These are phyloP conservation scores for Cotesia chilonis DNA, from an alignment of 1,140 invertebrate genomes.

Conservation along the genomic window DNA sequence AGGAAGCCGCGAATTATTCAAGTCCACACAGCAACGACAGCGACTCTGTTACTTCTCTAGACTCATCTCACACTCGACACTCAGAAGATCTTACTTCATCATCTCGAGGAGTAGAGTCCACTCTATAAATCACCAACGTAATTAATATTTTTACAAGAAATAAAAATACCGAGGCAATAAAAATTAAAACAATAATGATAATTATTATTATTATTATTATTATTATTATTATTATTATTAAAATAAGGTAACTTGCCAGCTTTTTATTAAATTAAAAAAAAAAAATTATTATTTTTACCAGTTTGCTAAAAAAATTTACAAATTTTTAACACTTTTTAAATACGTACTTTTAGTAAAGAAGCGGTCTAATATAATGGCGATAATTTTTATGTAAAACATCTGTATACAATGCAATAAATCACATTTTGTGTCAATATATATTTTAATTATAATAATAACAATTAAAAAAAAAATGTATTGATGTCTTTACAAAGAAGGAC, in stretches of 20 bases:
- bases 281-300: too few species aligned
- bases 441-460: slow-evolving; percentile 13
- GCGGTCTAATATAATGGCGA: slow-evolving; percentile 32
- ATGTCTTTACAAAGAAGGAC: not conserved
- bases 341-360: not conserved
- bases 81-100: slow-evolving; percentile 58
- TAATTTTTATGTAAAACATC: slow-evolving; percentile 37
- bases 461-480: not conserved
- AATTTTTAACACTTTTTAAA: too few species aligned
- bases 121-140: slow-evolving; percentile 47
- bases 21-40: slow-evolving; percentile 86
- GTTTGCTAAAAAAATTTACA: too few species aligned
- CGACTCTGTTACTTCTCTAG: slow-evolving; percentile 74
- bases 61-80: slow-evolving; percentile 58
- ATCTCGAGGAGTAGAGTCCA: slow-evolving; percentile 59
- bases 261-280: not conserved
- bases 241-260: too few species aligned
- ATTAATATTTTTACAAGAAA: not conserved
- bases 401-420: slow-evolving; percentile 23
- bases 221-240: too few species aligned
- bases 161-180: slow-evolving; percentile 1
- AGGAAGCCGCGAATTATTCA: slow-evolving; percentile 92
- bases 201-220: too few species aligned
- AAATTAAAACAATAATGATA: not conserved
- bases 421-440: not conserved